Base-by-base conservation (phyloP, 2,888 invertebrate species). In the Pheosia gnoma region DNA sequence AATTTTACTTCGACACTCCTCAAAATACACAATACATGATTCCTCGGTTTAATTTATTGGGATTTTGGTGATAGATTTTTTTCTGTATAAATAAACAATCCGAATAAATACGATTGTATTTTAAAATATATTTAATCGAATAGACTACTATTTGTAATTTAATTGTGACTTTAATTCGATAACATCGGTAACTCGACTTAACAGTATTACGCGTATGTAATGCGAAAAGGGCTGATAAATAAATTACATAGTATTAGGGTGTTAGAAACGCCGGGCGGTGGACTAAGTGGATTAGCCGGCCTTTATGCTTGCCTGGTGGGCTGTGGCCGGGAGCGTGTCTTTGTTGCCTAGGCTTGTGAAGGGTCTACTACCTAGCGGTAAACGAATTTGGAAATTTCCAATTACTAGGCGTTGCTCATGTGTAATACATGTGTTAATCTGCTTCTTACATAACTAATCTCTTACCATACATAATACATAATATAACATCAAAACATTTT, bases 201-300 rank as follows among this genome's bases (percentile, higher is more conserved):
- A 52, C 56, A 62, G 54, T 59, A 61, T 53, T 58, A 62, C 58
- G 11, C 55, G 56, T 41, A 6, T 53, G 37, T 58, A 52, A 58
- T 57, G 69, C 57, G 58, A 67, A 75, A 67, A 62, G 63, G 66
- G 59, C 67, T 63, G 67, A 62, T 71, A 77, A 73, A 75, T 77
- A 67, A 71, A 77, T 78, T 67, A 75, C 70, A 58, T 60, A 54
- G 60, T 61, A 74, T 73, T 79, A 75, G 57, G 66, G 52, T 52
- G 59, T 61, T 59, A 62, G 65, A 43, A 38, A 59, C 61, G 68
- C 61, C 54, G 61, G 58, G 59, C 39, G 68, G 66, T 58, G 60
- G 64, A 59, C 59, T 75, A 66, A 74, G 65, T 68, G 66, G 75
- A 76, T 78, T 77, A 73, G 61, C 61, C 56, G 66, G 61, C 70